These are phyloP conservation scores for Vulpes lagopus DNA, from an alignment of 2,113 vertebrate species.

Conservation along the genomic window DNA sequence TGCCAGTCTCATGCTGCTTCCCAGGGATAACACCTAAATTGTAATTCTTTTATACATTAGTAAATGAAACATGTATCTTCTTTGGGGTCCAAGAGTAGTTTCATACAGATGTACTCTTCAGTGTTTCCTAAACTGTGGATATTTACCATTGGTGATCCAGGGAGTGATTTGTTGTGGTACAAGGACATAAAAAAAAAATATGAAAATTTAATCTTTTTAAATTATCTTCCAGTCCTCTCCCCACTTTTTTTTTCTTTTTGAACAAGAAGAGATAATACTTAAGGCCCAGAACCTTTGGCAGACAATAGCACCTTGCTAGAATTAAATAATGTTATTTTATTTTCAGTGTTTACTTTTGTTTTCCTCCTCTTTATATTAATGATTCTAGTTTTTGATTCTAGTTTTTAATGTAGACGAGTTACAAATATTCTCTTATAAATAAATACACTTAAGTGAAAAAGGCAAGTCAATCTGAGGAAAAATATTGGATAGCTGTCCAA, in stretches of 20 bases:
- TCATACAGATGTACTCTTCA: neutral
- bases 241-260: neutral
- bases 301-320: neutral
- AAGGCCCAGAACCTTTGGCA: neutral
- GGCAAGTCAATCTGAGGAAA: neutral
- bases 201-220: neutral
- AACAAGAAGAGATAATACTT: neutral
- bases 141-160: neutral
- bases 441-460: neutral
- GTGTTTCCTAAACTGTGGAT: neutral
- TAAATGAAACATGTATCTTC: neutral
- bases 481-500: neutral
- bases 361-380: constrained; percentile 38
- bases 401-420: constrained; percentile 32
- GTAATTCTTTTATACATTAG: neutral
- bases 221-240: neutral
- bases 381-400: constrained; percentile 19
- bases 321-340: constrained; percentile 31
- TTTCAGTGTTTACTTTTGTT: neutral
- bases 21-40: neutral
- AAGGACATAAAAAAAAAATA: neutral
- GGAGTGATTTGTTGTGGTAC: neutral
- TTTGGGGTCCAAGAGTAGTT: neutral
- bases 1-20: neutral
- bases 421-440: constrained; percentile 29